These are phyloP conservation scores for Nomada hirtipes DNA, from an alignment of 2,888 invertebrate genomes.

Conservation along the genomic window DNA sequence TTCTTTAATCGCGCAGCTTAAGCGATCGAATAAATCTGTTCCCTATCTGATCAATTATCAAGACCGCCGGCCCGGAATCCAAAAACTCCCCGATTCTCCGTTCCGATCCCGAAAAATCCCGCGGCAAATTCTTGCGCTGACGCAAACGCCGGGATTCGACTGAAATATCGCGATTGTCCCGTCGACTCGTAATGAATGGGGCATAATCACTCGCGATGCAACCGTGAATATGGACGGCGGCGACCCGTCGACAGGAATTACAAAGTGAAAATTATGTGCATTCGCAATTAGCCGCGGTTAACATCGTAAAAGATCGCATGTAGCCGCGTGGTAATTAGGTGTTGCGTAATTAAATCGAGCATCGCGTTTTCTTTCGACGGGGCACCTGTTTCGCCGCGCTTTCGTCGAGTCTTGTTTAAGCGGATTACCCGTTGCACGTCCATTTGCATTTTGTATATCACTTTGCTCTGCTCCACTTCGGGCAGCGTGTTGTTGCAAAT, in stretches of 20 bases:
- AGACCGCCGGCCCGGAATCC: too few species aligned
- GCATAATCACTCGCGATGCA: slow-evolving; percentile 19
- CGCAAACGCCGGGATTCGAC: not conserved
- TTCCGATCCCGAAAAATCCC: not conserved
- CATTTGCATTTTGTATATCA: slow-evolving; percentile 21
- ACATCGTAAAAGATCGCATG: slow-evolving; percentile 12
- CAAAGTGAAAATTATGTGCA: slow-evolving; percentile 19
- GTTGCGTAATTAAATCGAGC: not conserved
- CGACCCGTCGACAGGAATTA: not conserved
- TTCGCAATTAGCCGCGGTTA: slow-evolving; percentile 12
- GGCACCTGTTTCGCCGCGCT: not conserved
- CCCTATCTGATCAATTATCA: not conserved
- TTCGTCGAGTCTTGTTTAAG: not conserved
- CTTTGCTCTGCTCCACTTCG: not conserved
- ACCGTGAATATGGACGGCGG: slow-evolving; percentile 8
- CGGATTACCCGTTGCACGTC: slow-evolving; percentile 5
- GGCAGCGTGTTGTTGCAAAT: slow-evolving; percentile 27
- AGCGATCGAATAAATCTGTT: not conserved
- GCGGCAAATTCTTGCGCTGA: too few species aligned
- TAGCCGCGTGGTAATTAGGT: slow-evolving; percentile 17
- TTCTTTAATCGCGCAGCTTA: not conserved
- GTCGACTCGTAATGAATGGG: slow-evolving; percentile 6
- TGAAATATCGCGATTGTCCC: too few species aligned
- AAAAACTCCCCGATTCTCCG: too few species aligned
- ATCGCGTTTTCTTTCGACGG: not conserved